Percentiles rank a stretch among this genome's conserved stretches.
These are phyloP conservation scores for Acarapis woodi DNA, from an alignment of 1,140 invertebrate species.

Conservation along the genomic window DNA sequence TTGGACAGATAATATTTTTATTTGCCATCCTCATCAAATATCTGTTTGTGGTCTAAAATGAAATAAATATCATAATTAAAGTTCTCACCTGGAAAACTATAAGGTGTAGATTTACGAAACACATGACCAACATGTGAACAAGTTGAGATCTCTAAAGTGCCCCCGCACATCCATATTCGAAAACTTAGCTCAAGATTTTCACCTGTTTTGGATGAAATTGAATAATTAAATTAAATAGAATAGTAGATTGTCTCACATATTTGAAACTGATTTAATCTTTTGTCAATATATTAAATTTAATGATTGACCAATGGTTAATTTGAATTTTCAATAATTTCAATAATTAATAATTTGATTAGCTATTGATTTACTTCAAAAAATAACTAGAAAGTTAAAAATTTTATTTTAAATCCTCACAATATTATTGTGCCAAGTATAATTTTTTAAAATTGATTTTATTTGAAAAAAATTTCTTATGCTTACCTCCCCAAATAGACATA, in stretches of 20 bases:
- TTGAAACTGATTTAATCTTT: too few relatives aligned
- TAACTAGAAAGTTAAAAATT: conserved; percentile 4
- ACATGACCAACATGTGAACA: conserved; percentile 83
- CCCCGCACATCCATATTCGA: conserved; percentile 84
- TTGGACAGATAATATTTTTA: too few relatives aligned
- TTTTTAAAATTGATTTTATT: conserved; percentile 46
- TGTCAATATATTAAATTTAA: too few relatives aligned
- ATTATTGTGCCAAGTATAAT: conserved; percentile 4
- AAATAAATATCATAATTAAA: too few relatives aligned
- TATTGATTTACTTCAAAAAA: too few relatives aligned
- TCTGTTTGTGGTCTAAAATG: too few relatives aligned
- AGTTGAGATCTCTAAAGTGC: conserved; percentile 57
- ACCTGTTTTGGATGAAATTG: too few relatives aligned
- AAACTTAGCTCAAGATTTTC: conserved; percentile 5
- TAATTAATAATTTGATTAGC: too few relatives aligned
- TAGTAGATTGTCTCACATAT: conserved; percentile 7
- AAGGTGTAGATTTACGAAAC: conserved; percentile 93
- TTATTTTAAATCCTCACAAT: conserved; percentile 2
- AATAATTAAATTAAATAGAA: conserved; percentile 4
- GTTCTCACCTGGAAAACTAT: conserved; percentile 97
- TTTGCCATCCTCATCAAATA: too few relatives aligned
- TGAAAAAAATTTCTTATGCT: conserved; percentile 97
- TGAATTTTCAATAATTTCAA: too few relatives aligned
- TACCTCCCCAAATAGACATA: conserved; percentile 99
- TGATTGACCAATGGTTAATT: too few relatives aligned